These are phyloP conservation scores for Periophthalmus magnuspinnatus DNA, from an alignment of 2,797 vertebrate genomes.

Conservation along the genomic window DNA sequence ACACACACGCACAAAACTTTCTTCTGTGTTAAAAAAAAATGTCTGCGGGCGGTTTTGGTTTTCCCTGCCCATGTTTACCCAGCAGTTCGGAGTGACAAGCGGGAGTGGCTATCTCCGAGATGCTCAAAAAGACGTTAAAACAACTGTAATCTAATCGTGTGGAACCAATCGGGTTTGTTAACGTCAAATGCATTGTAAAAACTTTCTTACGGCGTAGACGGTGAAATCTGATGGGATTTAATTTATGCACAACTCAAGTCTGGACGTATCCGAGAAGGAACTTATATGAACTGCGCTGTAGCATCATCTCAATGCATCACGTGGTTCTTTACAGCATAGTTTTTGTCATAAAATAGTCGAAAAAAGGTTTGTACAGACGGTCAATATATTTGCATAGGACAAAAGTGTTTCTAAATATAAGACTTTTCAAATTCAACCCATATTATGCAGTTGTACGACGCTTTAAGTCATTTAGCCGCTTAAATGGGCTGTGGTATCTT, in stretches of 20 bases:
- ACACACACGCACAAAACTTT: not conserved
- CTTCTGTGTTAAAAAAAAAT: slow-evolving; percentile 23
- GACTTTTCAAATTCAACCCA: too few relatives aligned
- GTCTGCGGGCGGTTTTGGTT: slow-evolving; percentile 55
- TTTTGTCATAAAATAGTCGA: not conserved
- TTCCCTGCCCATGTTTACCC: slow-evolving; percentile 60
- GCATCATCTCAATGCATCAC: not conserved
- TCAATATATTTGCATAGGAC: not conserved
- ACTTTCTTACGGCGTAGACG: not conserved
- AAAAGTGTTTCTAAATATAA: not conserved
- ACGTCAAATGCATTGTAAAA: slow-evolving; percentile 4
- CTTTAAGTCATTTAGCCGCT: too few relatives aligned
- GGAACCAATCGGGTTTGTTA: slow-evolving; percentile 4
- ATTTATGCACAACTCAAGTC: too few relatives aligned
- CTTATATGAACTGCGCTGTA: not conserved
- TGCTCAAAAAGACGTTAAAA: not conserved
- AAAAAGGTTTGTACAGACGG: not conserved
- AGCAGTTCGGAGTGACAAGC: slow-evolving; percentile 57
- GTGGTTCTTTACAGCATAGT: not conserved
- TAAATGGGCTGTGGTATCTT: too few relatives aligned
- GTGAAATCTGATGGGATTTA: not conserved
- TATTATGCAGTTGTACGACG: not conserved
- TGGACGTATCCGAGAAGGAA: too few relatives aligned
- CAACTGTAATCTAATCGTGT: slow-evolving; percentile 7
- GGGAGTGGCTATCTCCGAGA: slow-evolving; percentile 17